Conservation (phyloP, 1,140 invertebrate species). For the Ectropis grisescens region DNA sequence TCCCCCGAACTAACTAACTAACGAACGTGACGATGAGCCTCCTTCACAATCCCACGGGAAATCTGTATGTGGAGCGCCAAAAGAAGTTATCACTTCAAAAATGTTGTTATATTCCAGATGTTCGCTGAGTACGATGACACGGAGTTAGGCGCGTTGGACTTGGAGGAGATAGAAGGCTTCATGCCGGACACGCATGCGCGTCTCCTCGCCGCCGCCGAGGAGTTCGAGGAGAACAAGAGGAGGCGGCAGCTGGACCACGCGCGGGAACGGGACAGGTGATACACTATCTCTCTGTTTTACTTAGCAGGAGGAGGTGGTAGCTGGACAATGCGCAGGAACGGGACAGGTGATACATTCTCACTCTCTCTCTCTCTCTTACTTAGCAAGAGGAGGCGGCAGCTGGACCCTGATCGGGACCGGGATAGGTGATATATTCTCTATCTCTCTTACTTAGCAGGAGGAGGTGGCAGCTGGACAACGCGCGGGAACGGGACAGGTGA, state of each 20-base stretch:
- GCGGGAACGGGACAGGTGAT: conserved; percentile 84
- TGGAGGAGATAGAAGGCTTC: conserved; percentile 90
- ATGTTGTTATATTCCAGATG: conserved; percentile 71
- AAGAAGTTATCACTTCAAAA: too few species aligned
- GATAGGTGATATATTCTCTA: too few species aligned
- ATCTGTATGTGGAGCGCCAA: too few species aligned
- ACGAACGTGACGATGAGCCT: too few species aligned
- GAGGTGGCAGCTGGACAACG: conserved; percentile 75
- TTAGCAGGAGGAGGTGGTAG: conserved; percentile 73
- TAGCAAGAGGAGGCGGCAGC: conserved; percentile 73
- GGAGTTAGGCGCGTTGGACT: conserved; percentile 90
- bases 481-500: conserved; percentile 84
- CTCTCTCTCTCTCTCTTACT: too few species aligned
- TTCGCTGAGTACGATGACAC: conserved; percentile 90
- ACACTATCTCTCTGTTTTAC: too few species aligned
- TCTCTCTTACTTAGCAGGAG: too few species aligned
- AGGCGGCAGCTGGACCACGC: conserved; percentile 75
- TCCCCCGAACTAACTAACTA: too few species aligned
- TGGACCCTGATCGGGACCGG: too few species aligned
- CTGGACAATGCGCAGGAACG: conserved; percentile 81
- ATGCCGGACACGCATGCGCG: conserved; percentile 77
- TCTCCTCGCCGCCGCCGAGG: conserved; percentile 75
- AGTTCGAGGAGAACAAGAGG: conserved; percentile 73
- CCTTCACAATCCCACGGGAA: too few species aligned
- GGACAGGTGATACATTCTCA: too few species aligned